Base-by-base conservation (phyloP, 2,797 vertebrate genomes). In the Gallirallus australis region DNA sequence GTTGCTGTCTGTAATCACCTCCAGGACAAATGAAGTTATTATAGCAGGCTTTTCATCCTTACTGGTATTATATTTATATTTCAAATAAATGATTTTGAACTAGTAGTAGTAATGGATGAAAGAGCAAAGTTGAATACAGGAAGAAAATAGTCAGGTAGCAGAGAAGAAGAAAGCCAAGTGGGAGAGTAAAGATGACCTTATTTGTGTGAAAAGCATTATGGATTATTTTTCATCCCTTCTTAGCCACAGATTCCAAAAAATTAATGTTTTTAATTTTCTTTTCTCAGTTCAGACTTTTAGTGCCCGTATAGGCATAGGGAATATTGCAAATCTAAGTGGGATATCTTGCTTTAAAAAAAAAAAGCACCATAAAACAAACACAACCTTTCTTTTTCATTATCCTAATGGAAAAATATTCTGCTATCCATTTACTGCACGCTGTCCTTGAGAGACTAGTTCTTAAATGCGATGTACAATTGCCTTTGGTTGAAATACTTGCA, bases 231-330 rank as follows among this genome's bases (percentile, higher is more conserved):
- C 27, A 77, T 81, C 76, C n/a, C 48, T 93, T 81, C 6, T 75
- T 56, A 48, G 24, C 18, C 77, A 91, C 20, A 82, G 39, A 54
- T 69, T 93, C 17, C 68, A 90, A 82, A 94, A 94, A 94, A 93
- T 20, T 64, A 95, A 96, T 89, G 47, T 6, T 93, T 97, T 94
- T 93, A 89, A 94, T 97, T 96, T 95, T 90, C 33, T 89, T 82
- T 86, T 91, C 85, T 81, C 56, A 42, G 64, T 69, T 91, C 53
- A 93, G 61, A 82, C 4, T 91, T 92, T 66, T 68, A 93, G 39
- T 75, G 48, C 19, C 47, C 39, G 21, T 35, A 77, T 86, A 93
- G 83, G 25, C 42, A 77, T n/a, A 89, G 24, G 17, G 80, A 94
- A 86, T 84, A 59, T 50, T 89, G 52, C 54, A 86, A 37, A 71